A percentile compares a stretch with the other conserved stretches of the same genome.
phyloP scores from a whole-genome alignment of 2,888 invertebrate species.

The Atrina japonica region DNA sequence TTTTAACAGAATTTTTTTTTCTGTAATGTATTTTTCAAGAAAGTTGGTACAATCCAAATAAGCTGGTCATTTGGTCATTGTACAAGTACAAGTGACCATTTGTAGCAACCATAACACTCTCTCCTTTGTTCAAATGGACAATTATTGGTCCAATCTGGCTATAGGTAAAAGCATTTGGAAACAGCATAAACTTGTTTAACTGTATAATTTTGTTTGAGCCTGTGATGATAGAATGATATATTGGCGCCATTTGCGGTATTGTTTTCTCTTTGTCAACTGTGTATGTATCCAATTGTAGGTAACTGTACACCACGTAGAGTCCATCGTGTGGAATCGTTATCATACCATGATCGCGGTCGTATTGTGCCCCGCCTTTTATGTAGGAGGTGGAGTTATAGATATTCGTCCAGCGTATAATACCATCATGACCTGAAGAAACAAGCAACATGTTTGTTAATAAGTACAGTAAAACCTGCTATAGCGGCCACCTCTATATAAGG shows the following conservation, averaged over 20 bases:
- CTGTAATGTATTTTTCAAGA: no score
- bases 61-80: neutral
- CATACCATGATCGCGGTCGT: neutral
- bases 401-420: neutral
- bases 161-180: neutral
- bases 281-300: conserved; percentile 17
- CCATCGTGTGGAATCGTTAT: conserved; percentile 9
- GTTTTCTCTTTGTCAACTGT: neutral
- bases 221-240: neutral
- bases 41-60: conserved; percentile 16
- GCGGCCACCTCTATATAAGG: no score
- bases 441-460: no score
- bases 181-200: conserved; percentile 14
- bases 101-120: neutral
- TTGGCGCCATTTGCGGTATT: neutral
- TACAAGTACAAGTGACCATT: neutral
- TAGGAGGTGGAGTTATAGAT: neutral
- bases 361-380: conserved; percentile 3
- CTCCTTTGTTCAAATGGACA: neutral
- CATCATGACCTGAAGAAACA: neutral
- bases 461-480: no score
- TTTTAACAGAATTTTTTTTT: no score
- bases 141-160: conserved; percentile 19
- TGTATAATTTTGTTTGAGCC: neutral
- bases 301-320: conserved; percentile 23